Evolutionary conservation across 1,140 invertebrate species (phyloP).

Genomic region (Caenorhabditis brenneri): DNA sequence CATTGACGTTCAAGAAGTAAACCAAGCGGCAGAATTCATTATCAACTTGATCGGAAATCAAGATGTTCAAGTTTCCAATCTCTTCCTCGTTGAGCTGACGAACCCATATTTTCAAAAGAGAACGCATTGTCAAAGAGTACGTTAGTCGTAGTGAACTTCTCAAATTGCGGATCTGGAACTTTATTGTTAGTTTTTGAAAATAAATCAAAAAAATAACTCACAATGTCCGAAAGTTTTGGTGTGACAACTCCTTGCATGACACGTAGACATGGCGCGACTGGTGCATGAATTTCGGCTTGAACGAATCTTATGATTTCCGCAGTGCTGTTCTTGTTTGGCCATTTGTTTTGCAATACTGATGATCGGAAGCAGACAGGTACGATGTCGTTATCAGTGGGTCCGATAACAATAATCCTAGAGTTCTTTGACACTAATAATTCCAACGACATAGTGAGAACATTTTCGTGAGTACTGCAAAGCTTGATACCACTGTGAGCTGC

Average conservation of each 20-base stretch:
- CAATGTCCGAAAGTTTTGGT: not conserved
- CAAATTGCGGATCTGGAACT: not conserved
- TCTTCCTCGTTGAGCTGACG: not conserved
- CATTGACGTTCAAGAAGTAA: not conserved
- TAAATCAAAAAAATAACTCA: not conserved
- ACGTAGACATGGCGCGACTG: not conserved
- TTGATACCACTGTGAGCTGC: not conserved
- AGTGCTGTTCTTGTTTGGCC: not conserved
- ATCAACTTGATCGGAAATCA: constrained; percentile 3
- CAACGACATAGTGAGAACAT: not conserved
- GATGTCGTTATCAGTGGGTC: not conserved
- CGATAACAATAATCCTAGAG: not conserved
- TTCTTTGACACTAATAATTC: too few species aligned
- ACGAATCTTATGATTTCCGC: not conserved
- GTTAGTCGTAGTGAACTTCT: not conserved
- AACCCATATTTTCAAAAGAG: not conserved
- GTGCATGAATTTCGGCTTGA: not conserved
- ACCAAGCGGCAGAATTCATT: not conserved
- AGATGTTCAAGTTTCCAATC: constrained; percentile 1
- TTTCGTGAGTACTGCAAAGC: not conserved
- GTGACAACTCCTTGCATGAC: constrained; percentile 8
- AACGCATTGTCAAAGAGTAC: not conserved
- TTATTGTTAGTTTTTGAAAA: not conserved
- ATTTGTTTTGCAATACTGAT: not conserved
- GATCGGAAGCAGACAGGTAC: not conserved